A percentile compares a stretch with the other conserved stretches of the same genome.
Conservation (phyloP, 1,140 invertebrate species). For the Apis dorsata region DNA sequence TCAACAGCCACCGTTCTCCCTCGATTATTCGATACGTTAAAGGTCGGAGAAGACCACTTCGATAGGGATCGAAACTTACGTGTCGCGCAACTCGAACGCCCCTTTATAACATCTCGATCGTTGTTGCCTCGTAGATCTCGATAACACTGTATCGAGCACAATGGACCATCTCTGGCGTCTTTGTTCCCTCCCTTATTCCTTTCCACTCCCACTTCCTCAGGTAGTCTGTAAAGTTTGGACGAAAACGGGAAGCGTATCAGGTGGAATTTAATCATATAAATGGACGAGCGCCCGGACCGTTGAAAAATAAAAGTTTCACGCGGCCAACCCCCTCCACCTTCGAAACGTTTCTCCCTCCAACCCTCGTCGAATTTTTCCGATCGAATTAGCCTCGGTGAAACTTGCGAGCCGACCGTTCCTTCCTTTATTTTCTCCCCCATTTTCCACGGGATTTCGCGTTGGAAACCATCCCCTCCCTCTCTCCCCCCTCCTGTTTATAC, state of each 20-base stretch:
- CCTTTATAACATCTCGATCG: conserved; percentile 29
- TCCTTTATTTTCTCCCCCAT: conserved; percentile 51
- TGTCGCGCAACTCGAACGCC: background rate
- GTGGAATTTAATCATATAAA: conserved; percentile 72
- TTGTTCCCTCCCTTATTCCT: background rate
- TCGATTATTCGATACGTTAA: background rate
- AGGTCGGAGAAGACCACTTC: background rate
- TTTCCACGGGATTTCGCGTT: conserved; percentile 10
- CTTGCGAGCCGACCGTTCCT: conserved; percentile 23
- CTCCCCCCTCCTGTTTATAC: conserved; percentile 45
- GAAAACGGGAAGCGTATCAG: conserved; percentile 55
- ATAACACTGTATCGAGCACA: background rate
- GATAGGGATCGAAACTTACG: background rate
- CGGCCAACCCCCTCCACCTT: conserved; percentile 12
- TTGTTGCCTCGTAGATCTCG: conserved; percentile 12
- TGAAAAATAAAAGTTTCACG: conserved; percentile 66
- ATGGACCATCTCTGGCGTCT: conserved; percentile 1
- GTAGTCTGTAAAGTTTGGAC: conserved; percentile 68
- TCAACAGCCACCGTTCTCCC: background rate
- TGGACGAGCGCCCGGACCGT: conserved; percentile 60
- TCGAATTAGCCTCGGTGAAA: conserved; percentile 62
- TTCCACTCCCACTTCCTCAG: conserved; percentile 26
- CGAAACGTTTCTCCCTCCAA: conserved; percentile 1
- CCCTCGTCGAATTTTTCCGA: conserved; percentile 61
- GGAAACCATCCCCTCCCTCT: background rate